Evolutionary conservation across 35 echinoderm and acorn worm species (phyloP).

Genomic region (Apostichopus japonicus): DNA sequence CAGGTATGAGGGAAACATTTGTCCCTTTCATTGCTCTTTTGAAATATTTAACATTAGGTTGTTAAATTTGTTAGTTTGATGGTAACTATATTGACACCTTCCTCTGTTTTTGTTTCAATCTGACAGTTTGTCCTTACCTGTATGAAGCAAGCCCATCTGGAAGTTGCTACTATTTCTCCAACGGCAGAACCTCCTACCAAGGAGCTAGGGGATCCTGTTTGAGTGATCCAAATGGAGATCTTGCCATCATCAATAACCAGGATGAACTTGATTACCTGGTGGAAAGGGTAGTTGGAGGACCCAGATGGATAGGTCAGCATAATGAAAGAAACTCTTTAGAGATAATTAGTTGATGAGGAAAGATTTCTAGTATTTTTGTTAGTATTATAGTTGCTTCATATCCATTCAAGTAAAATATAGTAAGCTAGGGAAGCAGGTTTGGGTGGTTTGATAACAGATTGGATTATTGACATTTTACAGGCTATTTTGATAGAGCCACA

Average conservation of each 20-base stretch:
- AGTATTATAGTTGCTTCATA: neutral
- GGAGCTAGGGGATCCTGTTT: too few relatives aligned
- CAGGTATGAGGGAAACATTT: conserved; percentile 15
- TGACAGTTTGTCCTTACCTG: too few relatives aligned
- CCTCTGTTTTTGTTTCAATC: neutral
- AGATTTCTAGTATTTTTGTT: neutral
- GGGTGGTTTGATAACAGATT: neutral
- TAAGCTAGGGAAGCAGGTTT: too few relatives aligned
- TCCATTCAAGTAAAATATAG: neutral
- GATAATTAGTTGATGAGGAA: too few relatives aligned
- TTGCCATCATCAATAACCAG: too few relatives aligned
- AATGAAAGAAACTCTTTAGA: too few relatives aligned
- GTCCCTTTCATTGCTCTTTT: neutral
- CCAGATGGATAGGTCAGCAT: conserved; percentile 61
- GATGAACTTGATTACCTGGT: neutral
- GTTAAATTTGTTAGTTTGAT: neutral
- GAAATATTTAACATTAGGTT: conserved; percentile 1
- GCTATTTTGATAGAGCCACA: conserved; percentile 73
- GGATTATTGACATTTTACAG: conserved; percentile 7
- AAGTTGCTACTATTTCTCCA: too few relatives aligned
- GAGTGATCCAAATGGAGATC: too few relatives aligned
- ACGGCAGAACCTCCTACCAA: too few relatives aligned
- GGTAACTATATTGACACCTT: conserved; percentile 5
- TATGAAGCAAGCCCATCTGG: too few relatives aligned
- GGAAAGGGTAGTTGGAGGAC: neutral